Evolutionary conservation across 2,888 invertebrate species (phyloP).

Genomic region (Mimachlamys varia): DNA sequence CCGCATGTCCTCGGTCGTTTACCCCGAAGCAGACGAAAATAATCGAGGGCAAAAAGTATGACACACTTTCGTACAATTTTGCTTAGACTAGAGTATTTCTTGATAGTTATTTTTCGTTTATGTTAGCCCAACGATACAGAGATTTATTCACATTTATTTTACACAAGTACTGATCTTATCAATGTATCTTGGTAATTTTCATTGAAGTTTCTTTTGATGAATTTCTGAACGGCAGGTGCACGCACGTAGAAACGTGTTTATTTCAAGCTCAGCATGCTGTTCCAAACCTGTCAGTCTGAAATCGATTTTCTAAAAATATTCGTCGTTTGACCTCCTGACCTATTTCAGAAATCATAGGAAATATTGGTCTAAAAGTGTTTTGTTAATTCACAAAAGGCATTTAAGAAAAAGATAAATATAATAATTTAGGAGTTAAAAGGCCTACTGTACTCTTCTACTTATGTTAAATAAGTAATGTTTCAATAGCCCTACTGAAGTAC

Average conservation of each 20-base stretch:
- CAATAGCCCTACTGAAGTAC: too few relatives aligned
- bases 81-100: background rate
- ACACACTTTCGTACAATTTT: background rate
- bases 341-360: background rate
- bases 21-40: conserved; percentile 45
- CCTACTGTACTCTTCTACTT: too few relatives aligned
- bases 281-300: background rate
- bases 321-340: conserved; percentile 10
- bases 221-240: background rate
- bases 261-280: conserved; percentile 12
- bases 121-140: background rate
- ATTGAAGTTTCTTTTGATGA: background rate
- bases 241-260: conserved; percentile 30
- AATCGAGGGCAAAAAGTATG: conserved; percentile 28
- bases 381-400: too few relatives aligned
- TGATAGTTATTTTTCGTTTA: background rate
- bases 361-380: background rate
- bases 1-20: conserved; percentile 38
- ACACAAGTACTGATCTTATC: background rate
- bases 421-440: too few relatives aligned
- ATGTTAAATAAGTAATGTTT: too few relatives aligned
- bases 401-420: too few relatives aligned
- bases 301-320: conserved; percentile 17
- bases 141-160: background rate
- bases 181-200: background rate